Conservation (phyloP, 2,797 vertebrate species). For the Molossus alvarezi region DNA sequence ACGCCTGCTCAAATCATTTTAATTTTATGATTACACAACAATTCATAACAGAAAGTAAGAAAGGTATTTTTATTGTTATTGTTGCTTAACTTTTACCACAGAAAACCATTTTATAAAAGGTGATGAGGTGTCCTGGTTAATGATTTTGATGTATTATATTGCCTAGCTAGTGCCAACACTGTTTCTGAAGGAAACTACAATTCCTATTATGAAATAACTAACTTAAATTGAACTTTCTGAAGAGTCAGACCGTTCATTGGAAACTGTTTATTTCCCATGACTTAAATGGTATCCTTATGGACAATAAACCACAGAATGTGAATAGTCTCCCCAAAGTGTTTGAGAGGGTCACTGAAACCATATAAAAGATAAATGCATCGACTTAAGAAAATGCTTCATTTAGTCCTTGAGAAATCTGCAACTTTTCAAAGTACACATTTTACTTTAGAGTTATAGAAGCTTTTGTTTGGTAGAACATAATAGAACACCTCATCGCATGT, state of each 20-base stretch:
- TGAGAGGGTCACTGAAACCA: slow-evolving; percentile 63
- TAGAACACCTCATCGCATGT: background rate
- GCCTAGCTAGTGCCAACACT: background rate
- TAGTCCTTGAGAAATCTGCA: slow-evolving; percentile 77
- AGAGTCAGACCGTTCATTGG: slow-evolving; percentile 57
- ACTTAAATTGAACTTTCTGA: slow-evolving; percentile 77
- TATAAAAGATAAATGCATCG: slow-evolving; percentile 67
- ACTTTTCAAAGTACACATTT: slow-evolving; percentile 67
- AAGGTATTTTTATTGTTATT: background rate
- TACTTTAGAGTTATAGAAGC: background rate
- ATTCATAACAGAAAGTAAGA: background rate
- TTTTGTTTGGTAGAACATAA: background rate
- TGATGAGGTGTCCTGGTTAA: background rate
- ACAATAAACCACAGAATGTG: slow-evolving; percentile 74
- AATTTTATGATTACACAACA: background rate
- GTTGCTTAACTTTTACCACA: slow-evolving; percentile 39
- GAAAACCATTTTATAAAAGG: slow-evolving; percentile 41
- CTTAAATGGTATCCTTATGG: slow-evolving; percentile 71
- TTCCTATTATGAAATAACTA: slow-evolving; percentile 64
- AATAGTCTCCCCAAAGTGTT: slow-evolving; percentile 53
- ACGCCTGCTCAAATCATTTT: background rate
- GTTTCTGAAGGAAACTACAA: slow-evolving; percentile 17
- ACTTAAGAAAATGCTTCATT: slow-evolving; percentile 70
- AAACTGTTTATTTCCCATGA: slow-evolving; percentile 76
- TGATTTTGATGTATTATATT: background rate